Percentiles rank a stretch among this genome's conserved stretches.
Evolutionary conservation across 2,113 vertebrate genomes (phyloP).

Genomic region (Corydoras sp.): DNA sequence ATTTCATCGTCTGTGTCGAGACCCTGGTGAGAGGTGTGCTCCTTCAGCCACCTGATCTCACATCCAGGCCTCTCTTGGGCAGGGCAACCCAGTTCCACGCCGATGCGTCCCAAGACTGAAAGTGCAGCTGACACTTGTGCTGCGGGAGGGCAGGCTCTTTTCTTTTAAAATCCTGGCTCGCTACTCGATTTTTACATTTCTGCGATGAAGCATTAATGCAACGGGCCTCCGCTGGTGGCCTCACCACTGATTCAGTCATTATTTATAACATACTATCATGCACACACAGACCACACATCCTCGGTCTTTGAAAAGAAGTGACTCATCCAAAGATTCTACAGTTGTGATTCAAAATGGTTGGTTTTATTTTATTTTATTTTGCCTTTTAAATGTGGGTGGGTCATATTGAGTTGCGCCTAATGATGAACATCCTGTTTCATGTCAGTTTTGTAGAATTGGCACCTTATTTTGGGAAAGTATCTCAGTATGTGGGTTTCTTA

Average conservation of each 20-base stretch:
- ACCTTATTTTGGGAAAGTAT: not conserved
- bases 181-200: slow-evolving; percentile 60
- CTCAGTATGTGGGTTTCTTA: not conserved
- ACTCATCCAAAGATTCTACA: slow-evolving; percentile 5
- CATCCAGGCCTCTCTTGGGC: slow-evolving; percentile 2
- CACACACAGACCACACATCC: slow-evolving; percentile 18
- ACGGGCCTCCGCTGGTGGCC: slow-evolving; percentile 47
- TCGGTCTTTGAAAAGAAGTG: slow-evolving; percentile 13
- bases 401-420: not conserved
- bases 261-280: slow-evolving; percentile 35
- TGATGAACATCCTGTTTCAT: slow-evolving; percentile 40
- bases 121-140: slow-evolving; percentile 25
- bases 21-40: not conserved
- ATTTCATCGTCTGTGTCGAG: not conserved
- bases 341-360: not conserved
- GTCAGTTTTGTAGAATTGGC: slow-evolving; percentile 22
- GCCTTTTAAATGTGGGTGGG: slow-evolving; percentile 7
- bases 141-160: slow-evolving; percentile 26
- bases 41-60: slow-evolving; percentile 13
- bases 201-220: slow-evolving; percentile 55
- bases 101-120: slow-evolving; percentile 23
- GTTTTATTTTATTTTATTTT: not conserved
- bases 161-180: slow-evolving; percentile 51
- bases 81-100: slow-evolving; percentile 28
- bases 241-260: slow-evolving; percentile 62